Evolutionary conservation across 2,888 invertebrate species (phyloP).

Genomic region (Druceiella hillmani): DNA sequence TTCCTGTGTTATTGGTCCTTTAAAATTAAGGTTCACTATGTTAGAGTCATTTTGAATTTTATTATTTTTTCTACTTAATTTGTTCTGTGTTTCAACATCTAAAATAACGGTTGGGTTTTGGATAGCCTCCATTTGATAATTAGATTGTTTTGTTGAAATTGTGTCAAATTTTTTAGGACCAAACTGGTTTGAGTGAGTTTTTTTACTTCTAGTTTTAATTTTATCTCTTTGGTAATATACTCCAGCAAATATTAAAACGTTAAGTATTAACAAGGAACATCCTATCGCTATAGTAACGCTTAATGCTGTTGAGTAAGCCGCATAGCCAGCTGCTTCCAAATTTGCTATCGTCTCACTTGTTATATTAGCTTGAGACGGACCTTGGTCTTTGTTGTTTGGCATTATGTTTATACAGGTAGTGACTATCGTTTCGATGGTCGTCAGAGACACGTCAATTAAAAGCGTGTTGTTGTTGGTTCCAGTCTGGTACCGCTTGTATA

Average conservation of each 20-base stretch:
- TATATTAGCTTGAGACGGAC: slow-evolving; percentile 39
- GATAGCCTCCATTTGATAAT: slow-evolving; percentile 70
- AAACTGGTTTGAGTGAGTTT: slow-evolving; percentile 70
- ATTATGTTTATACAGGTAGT: slow-evolving; percentile 66
- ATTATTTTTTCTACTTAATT: slow-evolving; percentile 33
- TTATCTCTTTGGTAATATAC: slow-evolving; percentile 79
- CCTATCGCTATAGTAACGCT: slow-evolving; percentile 79
- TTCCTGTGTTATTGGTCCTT: slow-evolving; percentile 49
- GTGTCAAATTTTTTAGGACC: slow-evolving; percentile 68
- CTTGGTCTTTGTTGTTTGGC: slow-evolving; percentile 48
- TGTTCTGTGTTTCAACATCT: slow-evolving; percentile 63
- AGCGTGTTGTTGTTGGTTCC: slow-evolving; percentile 43
- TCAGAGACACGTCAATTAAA: slow-evolving; percentile 56
- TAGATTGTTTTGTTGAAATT: slow-evolving; percentile 71
- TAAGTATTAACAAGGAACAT: slow-evolving; percentile 73
- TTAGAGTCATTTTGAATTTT: slow-evolving; percentile 48
- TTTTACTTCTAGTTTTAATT: slow-evolving; percentile 57
- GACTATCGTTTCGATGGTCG: slow-evolving; percentile 64
- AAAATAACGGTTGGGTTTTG: slow-evolving; percentile 78
- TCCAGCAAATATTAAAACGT: slow-evolving; percentile 78
- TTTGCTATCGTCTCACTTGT: slow-evolving; percentile 71
- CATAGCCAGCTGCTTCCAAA: slow-evolving; percentile 73
- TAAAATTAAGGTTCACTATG: slow-evolving; percentile 51
- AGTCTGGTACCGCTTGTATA: slow-evolving; percentile 46
- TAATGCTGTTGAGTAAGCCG: slow-evolving; percentile 69